A percentile compares a stretch with the other conserved stretches of the same genome.
phyloP scores from a whole-genome alignment of 2,113 vertebrate species.

The Syrmaticus mikado region DNA sequence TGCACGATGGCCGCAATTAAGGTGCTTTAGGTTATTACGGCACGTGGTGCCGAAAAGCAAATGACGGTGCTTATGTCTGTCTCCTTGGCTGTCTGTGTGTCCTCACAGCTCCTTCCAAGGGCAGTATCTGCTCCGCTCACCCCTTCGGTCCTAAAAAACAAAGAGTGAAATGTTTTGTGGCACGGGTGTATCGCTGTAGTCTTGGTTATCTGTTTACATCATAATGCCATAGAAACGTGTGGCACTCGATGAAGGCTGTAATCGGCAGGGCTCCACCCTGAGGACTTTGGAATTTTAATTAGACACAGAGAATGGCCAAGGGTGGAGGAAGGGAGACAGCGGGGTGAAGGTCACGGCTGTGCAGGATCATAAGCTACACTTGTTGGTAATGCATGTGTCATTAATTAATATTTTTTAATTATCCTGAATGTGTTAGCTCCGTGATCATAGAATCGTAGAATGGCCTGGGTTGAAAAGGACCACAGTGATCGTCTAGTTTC shows the following conservation, averaged over 20 bases:
- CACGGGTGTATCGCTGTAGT: neutral
- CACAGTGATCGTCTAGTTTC: too few relatives aligned
- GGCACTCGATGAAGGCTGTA: conserved; percentile 43
- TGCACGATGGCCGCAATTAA: conserved; percentile 64
- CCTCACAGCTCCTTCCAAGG: neutral
- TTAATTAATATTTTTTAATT: neutral
- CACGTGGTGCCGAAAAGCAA: conserved; percentile 38
- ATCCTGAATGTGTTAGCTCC: neutral
- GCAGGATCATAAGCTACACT: neutral
- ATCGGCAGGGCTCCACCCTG: conserved; percentile 47
- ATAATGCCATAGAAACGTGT: conserved; percentile 16
- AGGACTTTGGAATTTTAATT: conserved; percentile 62
- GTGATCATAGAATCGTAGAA: neutral
- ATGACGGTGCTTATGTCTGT: conserved; percentile 14
- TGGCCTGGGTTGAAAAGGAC: too few relatives aligned
- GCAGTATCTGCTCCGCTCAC: neutral
- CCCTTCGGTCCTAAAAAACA: neutral
- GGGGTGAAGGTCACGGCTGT: conserved; percentile 36
- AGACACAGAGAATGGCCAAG: neutral
- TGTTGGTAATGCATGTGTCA: neutral
- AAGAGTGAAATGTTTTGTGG: neutral
- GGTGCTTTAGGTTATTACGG: conserved; percentile 67
- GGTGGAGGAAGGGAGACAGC: conserved; percentile 12
- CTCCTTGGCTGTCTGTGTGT: neutral
- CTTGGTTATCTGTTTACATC: conserved; percentile 45